Evolutionary conservation across 2,113 vertebrate species (phyloP).

Genomic region (Ursus arctos): DNA sequence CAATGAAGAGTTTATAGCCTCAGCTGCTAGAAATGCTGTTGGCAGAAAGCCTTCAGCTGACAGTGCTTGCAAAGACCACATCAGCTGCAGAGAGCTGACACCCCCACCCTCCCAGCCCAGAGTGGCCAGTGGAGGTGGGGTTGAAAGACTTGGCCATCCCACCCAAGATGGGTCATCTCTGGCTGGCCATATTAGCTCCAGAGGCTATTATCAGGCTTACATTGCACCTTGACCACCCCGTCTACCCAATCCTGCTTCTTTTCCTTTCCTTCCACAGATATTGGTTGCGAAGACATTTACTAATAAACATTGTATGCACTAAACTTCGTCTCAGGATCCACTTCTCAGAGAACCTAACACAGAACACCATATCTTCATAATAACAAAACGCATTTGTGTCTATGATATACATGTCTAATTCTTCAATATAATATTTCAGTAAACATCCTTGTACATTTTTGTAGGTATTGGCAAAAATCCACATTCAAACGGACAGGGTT

Average conservation of each 20-base stretch:
- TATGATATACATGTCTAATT: neutral
- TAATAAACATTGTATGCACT: neutral
- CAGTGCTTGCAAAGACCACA: neutral
- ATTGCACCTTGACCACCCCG: neutral
- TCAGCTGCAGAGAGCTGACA: neutral
- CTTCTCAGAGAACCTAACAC: neutral
- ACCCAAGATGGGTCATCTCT: neutral
- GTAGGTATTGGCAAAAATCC: neutral
- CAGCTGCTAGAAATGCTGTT: neutral
- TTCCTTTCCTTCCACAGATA: neutral
- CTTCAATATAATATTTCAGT: neutral
- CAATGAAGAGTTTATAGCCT: neutral
- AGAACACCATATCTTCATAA: neutral
- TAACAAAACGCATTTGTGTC: neutral
- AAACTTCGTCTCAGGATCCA: neutral
- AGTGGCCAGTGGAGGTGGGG: fast-evolving
- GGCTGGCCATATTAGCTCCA: neutral
- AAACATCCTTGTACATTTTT: neutral
- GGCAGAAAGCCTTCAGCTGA: neutral
- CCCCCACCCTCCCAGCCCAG: neutral
- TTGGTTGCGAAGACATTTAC: neutral
- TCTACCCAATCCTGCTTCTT: neutral
- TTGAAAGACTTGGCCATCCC: neutral
- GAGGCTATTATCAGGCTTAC: neutral
- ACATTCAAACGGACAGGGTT: neutral